phyloP scores from a whole-genome alignment of 1,140 invertebrate species.

The Drosophila punjabiensis region DNA sequence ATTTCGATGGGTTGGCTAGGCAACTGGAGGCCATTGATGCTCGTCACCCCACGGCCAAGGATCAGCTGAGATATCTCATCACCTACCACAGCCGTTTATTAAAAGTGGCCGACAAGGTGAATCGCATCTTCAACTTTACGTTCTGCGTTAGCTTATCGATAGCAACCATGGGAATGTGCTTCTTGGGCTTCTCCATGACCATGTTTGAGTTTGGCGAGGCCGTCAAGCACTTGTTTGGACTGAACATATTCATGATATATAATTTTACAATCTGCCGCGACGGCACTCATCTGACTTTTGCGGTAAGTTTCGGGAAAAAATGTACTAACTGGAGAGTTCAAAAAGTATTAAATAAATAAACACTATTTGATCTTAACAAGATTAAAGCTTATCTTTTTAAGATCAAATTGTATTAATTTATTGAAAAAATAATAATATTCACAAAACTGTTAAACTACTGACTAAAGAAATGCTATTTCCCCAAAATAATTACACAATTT shows the following conservation, averaged over 20 bases:
- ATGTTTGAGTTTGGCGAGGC: constrained; percentile 57
- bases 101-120: constrained; percentile 42
- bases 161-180: constrained; percentile 62
- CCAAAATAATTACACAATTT: background rate
- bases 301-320: constrained; percentile 34
- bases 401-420: no score
- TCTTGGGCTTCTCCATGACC: constrained; percentile 69
- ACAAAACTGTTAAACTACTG: background rate
- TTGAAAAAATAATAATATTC: no score
- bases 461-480: background rate
- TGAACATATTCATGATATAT: constrained; percentile 46
- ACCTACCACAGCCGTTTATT: constrained; percentile 55
- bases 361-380: no score
- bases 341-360: no score
- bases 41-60: constrained; percentile 35
- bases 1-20: constrained; percentile 66
- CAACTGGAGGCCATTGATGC: constrained; percentile 52
- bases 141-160: constrained; percentile 62
- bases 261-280: constrained; percentile 48
- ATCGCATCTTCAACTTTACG: constrained; percentile 61
- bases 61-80: constrained; percentile 50
- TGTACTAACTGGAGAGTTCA: no score
- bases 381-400: no score
- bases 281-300: constrained; percentile 48
- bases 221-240: constrained; percentile 60